phyloP scores from a whole-genome alignment of 1,140 invertebrate species.

The Nasonia vitripennis region DNA sequence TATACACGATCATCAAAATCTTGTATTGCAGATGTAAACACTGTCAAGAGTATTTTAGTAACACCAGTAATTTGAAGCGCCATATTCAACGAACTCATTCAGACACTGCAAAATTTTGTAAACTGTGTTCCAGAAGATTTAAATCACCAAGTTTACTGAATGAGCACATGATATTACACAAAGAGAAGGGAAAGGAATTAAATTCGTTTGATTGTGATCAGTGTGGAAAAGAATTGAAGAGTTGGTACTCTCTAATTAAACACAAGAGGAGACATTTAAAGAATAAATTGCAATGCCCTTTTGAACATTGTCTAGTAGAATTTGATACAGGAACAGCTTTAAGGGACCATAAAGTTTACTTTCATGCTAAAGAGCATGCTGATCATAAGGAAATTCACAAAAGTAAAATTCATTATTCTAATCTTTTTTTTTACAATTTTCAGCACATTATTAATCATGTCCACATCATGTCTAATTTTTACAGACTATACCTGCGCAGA shows the following conservation, averaged over 20 bases:
- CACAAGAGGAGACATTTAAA: conserved; percentile 1
- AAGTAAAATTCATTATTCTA: no score
- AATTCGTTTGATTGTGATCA: not conserved
- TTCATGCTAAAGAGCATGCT: conserved; percentile 13
- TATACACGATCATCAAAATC: conserved; percentile 31
- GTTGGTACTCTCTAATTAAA: not conserved
- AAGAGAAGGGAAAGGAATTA: not conserved
- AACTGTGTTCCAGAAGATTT: conserved; percentile 6
- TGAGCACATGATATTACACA: not conserved
- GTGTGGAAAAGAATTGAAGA: not conserved
- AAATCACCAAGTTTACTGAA: not conserved
- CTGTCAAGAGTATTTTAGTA: conserved; percentile 56
- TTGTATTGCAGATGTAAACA: conserved; percentile 56
- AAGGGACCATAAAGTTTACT: not conserved
- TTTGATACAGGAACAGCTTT: not conserved
- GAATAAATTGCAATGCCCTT: not conserved
- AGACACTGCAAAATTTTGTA: not conserved
- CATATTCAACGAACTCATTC: conserved; percentile 59
- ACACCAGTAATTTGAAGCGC: conserved; percentile 58
- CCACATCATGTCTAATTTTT: conserved; percentile 30
- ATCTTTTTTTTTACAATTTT: no score
- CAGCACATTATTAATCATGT: not conserved
- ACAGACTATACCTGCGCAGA: conserved; percentile 58
- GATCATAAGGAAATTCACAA: no score
- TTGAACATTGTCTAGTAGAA: not conserved